Percentiles rank a stretch among this genome's conserved stretches.
Evolutionary conservation across 1,140 invertebrate species (phyloP).

Genomic region (Brachionus angularis): DNA sequence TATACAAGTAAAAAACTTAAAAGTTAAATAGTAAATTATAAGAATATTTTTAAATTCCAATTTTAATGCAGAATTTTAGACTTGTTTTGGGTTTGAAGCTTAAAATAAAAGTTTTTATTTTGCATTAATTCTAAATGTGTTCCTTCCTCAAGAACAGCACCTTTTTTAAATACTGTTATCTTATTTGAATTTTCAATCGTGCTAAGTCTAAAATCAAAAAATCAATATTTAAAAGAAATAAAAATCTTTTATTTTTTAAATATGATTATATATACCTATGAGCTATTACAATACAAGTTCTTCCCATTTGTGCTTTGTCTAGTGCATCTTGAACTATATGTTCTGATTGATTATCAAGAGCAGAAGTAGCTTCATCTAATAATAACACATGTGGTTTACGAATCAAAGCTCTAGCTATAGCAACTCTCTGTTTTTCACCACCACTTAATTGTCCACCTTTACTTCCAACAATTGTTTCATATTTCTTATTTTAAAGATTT

Average conservation of each 20-base stretch:
- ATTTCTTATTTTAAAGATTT: slow-evolving; percentile 46
- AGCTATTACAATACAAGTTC: slow-evolving; percentile 61
- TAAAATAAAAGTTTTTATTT: slow-evolving; percentile 35
- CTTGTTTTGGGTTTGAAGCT: slow-evolving; percentile 4
- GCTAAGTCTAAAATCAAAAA: background rate
- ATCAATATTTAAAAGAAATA: background rate
- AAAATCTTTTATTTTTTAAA: too few relatives aligned
- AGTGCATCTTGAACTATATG: slow-evolving; percentile 63
- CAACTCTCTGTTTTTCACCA: slow-evolving; percentile 57
- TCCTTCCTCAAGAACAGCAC: slow-evolving; percentile 23
- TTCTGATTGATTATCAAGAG: slow-evolving; percentile 76
- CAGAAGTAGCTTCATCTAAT: slow-evolving; percentile 82
- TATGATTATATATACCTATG: slow-evolving; percentile 48
- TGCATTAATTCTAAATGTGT: slow-evolving; percentile 4
- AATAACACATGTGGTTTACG: slow-evolving; percentile 71
- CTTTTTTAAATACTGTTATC: slow-evolving; percentile 29
- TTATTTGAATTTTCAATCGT: slow-evolving; percentile 38
- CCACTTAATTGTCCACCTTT: slow-evolving; percentile 55
- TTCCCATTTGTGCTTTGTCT: slow-evolving; percentile 52
- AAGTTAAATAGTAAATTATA: background rate
- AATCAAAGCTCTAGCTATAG: slow-evolving; percentile 53
- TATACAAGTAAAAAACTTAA: background rate
- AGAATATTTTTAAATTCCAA: too few relatives aligned
- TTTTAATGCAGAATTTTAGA: background rate
- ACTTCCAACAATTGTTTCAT: slow-evolving; percentile 53